Evolutionary conservation across 1,140 invertebrate species (phyloP), one percentile per base, ranked within the genome.

Genomic region (Bombus sylvicola): DNA sequence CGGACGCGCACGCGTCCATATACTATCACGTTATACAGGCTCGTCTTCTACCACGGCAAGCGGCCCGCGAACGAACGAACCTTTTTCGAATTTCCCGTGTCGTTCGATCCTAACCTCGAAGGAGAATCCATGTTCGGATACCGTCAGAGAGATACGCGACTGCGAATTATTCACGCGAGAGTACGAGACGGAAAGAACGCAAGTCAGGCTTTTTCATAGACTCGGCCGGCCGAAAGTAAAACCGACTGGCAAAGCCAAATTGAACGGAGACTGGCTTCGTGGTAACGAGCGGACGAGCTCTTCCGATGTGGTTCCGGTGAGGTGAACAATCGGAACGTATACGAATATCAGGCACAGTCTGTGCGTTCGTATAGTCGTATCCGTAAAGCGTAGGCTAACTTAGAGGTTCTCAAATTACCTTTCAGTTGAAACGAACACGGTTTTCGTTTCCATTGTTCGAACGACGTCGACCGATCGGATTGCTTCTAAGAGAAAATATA

Each of bases 231-330:
- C 41, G 69, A 87, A 80, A 85, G 86, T 73, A 84, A 87, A 66
- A 87, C 3, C n/a, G 18, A 18, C n/a, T n/a, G 64, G 28, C 34
- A 31, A 39, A 69, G 71, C 57, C 25, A 25, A 74, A 66, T 85
- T 85, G 86, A 81, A 74, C 80, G 57, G 85, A 83, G 88, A 87
- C 86, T 90, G 81, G 82, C 73, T 87, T 81, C 79, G 88, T 85
- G 76, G 85, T 85, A 91, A 91, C 91, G 90, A 92, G 88, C 92
- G 93, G 93, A 94, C 93, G 92, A 93, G 91, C 93, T 94, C 92
- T 94, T 93, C 93, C 92, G 78, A 85, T 93, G 93, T 94, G 94
- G 94, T 94, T 94, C 91, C 93, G 92, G 91, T 89, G 86, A 87
- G 91, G 71, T 93, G 93, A 93, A 92, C 94, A 95, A 94, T 93